Conservation (phyloP, 2,888 invertebrate species). For the Andrena fulva region DNA sequence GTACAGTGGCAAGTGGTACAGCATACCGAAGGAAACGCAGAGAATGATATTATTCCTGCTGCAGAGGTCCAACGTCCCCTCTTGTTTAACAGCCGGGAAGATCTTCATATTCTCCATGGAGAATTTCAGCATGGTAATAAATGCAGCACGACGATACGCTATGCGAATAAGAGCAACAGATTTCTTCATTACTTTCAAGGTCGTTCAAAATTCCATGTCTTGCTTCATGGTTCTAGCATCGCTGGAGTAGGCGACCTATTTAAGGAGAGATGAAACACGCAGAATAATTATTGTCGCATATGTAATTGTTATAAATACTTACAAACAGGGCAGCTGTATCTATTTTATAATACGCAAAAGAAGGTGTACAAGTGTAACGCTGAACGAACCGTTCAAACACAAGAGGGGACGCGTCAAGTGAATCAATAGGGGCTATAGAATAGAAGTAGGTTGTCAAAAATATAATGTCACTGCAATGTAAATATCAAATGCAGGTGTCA, state of each 20-base stretch:
- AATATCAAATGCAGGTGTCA: too few species aligned
- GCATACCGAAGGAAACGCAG: slow-evolving; percentile 29
- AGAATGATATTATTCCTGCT: slow-evolving; percentile 36
- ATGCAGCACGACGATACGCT: background rate
- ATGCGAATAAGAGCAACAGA: background rate
- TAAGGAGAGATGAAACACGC: background rate
- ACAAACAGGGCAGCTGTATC: background rate
- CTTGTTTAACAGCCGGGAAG: slow-evolving; percentile 35
- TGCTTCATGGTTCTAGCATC: background rate
- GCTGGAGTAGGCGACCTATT: background rate
- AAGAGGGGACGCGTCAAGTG: too few species aligned
- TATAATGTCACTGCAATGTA: too few species aligned
- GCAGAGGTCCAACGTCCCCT: slow-evolving; percentile 5
- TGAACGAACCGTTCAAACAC: too few species aligned
- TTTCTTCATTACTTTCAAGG: background rate
- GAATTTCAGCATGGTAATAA: background rate
- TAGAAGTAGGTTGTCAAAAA: too few species aligned
- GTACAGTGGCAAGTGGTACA: slow-evolving; percentile 29
- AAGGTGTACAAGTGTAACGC: too few species aligned
- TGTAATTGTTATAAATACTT: background rate
- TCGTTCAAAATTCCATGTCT: background rate
- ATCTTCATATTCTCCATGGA: slow-evolving; percentile 25
- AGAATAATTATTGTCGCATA: background rate
- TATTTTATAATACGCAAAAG: too few species aligned
- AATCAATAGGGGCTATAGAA: too few species aligned